A percentile compares a stretch with the other conserved stretches of the same genome.
These are phyloP conservation scores for Pipistrellus kuhlii DNA, from an alignment of 2,797 vertebrate genomes.

Conservation along the genomic window DNA sequence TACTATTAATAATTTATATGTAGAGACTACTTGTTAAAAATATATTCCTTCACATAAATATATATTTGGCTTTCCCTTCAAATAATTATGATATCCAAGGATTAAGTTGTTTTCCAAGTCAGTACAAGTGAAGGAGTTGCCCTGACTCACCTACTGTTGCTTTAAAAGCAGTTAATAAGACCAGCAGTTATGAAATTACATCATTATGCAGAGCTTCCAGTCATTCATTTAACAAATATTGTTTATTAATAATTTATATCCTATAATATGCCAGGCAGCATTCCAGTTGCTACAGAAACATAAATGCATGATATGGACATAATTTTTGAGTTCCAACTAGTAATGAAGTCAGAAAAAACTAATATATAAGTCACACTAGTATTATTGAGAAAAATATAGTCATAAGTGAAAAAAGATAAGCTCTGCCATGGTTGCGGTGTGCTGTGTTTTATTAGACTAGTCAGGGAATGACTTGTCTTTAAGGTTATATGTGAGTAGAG, in stretches of 20 bases:
- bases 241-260: neutral
- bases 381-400: neutral
- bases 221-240: neutral
- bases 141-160: neutral
- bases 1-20: neutral
- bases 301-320: neutral
- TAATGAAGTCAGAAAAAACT: neutral
- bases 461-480: neutral
- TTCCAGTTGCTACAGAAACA: neutral
- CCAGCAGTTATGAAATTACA: neutral
- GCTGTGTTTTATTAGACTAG: neutral
- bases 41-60: neutral
- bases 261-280: neutral
- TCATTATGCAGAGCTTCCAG: neutral
- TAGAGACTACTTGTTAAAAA: neutral
- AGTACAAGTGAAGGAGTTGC: neutral
- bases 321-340: neutral
- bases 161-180: slow-evolving; percentile 13
- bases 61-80: neutral
- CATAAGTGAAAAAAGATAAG: neutral
- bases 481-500: neutral
- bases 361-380: neutral
- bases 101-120: neutral
- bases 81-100: neutral
- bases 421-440: neutral